Base-by-base conservation (phyloP, 2,888 invertebrate genomes). In the Chaetogeoica ovagalla region DNA sequence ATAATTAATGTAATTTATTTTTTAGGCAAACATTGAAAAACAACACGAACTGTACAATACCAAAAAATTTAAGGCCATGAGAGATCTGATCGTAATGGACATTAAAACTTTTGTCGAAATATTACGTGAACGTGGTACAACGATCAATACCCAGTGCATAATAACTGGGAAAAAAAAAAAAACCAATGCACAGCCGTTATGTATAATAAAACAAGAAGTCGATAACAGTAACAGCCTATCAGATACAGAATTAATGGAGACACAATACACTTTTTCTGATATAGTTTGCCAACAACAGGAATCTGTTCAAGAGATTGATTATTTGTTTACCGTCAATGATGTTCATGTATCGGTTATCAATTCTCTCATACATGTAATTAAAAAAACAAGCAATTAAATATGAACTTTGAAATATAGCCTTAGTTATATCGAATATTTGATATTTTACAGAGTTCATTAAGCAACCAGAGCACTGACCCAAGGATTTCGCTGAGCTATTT, bases 401-500 rank as follows among this genome's bases (percentile, higher is more conserved):
- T 0, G n/a, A 9, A 48, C 1, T 48, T 21, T 66, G 48, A 55
- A 55, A 19, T 55, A 55, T 55, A 11, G 8, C 19, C 4, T 55
- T 19, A 8, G 19, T 55, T 55, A 11, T 55, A 55, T 55, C 6
- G 17, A 59, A 59, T 59, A 19, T 30, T 55, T 69, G 8, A 11
- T 19, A 30, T 76, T 82, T 79, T 91, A 73, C 90, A 93, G 85
- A 91, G 92, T 83, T 90, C 91, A 0, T 87, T 93, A 84, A 90
- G 89, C 81, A 89, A 89, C 84, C 86, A 87, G 63, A 87, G 89
- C 81, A 91, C 92, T 83, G 90, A 91, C 84, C 88, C 89, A 0
- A 89, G 90, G 0, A 90, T 90, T 86, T 89, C 90, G 0, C 89
- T 90, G 83, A 91, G 92, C 83, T 87, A 93, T 82, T 92, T 91